Percentiles rank a stretch among this genome's conserved stretches.
phyloP scores from a whole-genome alignment of 2,113 vertebrate genomes.

The Perccottus glenii region DNA sequence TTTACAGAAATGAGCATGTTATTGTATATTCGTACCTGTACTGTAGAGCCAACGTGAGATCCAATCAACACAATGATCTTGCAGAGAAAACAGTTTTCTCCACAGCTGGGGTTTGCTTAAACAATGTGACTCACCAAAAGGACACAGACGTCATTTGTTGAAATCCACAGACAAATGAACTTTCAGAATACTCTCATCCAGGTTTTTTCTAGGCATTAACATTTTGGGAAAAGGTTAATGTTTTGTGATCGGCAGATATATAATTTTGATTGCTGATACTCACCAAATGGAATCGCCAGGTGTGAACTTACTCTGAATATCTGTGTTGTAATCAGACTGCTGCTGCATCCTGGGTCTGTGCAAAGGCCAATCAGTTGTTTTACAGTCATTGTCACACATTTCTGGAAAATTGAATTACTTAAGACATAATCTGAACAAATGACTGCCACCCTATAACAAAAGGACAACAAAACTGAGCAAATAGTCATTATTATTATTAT shows the following conservation, averaged over 20 bases:
- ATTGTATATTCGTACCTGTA: background rate
- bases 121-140: slow-evolving; percentile 64
- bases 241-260: slow-evolving; percentile 61
- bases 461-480: too few species aligned
- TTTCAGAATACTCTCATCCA: slow-evolving; percentile 63
- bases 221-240: slow-evolving; percentile 74
- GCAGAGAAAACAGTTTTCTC: slow-evolving; percentile 26
- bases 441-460: too few species aligned
- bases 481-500: too few species aligned
- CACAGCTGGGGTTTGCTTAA: slow-evolving; percentile 19
- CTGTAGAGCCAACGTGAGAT: background rate
- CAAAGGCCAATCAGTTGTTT: background rate
- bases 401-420: too few species aligned
- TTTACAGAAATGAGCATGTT: background rate
- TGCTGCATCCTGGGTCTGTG: background rate
- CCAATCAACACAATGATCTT: slow-evolving; percentile 19
- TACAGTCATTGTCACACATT: background rate
- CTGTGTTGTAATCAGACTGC: background rate
- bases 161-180: slow-evolving; percentile 72
- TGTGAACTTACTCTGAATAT: slow-evolving; percentile 14
- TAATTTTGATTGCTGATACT: slow-evolving; percentile 24
- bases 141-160: slow-evolving; percentile 67
- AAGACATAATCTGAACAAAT: too few species aligned
- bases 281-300: slow-evolving; percentile 18
- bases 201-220: slow-evolving; percentile 55